Evolutionary conservation across 2,797 vertebrate genomes (phyloP).

Genomic region (Labeo calbasu): DNA sequence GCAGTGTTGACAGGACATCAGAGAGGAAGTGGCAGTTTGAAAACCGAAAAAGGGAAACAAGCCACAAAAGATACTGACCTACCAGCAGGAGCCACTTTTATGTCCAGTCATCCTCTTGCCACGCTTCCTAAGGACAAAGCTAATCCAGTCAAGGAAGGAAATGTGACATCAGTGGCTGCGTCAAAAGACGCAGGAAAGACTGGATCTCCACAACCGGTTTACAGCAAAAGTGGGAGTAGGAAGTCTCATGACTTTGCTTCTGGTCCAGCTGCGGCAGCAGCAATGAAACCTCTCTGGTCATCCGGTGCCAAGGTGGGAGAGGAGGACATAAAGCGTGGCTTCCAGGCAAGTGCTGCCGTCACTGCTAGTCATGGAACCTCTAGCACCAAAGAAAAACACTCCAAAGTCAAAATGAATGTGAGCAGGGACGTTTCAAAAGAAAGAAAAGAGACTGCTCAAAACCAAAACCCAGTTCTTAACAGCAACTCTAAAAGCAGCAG

Average conservation of each 20-base stretch:
- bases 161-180: conserved; percentile 49
- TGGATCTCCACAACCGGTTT: conserved; percentile 69
- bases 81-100: conserved; percentile 66
- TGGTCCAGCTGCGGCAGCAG: conserved; percentile 65
- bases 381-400: conserved; percentile 80
- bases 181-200: conserved; percentile 70
- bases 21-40: conserved; percentile 70
- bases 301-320: conserved; percentile 68
- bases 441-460: conserved; percentile 74
- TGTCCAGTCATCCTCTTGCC: conserved; percentile 72
- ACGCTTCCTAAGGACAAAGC: conserved; percentile 63
- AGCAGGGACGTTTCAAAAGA: conserved; percentile 79
- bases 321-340: conserved; percentile 74
- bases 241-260: conserved; percentile 76
- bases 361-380: conserved; percentile 58
- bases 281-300: conserved; percentile 74
- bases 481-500: conserved; percentile 68
- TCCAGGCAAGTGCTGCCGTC: conserved; percentile 67
- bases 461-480: conserved; percentile 73
- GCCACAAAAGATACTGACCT: conserved; percentile 79
- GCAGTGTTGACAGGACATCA: conserved; percentile 77
- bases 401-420: conserved; percentile 76
- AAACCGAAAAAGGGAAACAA: conserved; percentile 79
- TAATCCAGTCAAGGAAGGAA: conserved; percentile 76
- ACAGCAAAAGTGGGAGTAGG: conserved; percentile 71